These are phyloP conservation scores for Propsilocerus akamusi DNA, from an alignment of 1,140 invertebrate species.

Conservation along the genomic window DNA sequence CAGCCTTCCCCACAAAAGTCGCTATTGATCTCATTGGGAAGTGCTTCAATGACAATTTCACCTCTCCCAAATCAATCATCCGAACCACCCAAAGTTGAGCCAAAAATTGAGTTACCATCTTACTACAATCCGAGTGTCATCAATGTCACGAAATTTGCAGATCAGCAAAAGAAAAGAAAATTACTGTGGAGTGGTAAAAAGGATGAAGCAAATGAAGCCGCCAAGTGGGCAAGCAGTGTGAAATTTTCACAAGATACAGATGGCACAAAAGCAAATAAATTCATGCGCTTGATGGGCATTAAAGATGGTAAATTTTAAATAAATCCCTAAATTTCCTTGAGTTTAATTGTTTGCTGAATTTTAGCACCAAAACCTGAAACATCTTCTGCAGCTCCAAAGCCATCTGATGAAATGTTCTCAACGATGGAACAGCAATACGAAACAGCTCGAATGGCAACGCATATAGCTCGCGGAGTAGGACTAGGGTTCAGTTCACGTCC, in stretches of 20 bases:
- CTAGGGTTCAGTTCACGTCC: constrained; percentile 45
- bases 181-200: constrained; percentile 68
- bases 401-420: constrained; percentile 80
- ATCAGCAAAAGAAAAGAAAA: constrained; percentile 71
- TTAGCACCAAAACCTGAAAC: constrained; percentile 17
- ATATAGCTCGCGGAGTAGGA: constrained; percentile 83
- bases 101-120: too few species aligned
- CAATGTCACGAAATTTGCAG: constrained; percentile 65
- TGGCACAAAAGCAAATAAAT: constrained; percentile 82
- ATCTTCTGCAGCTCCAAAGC: constrained; percentile 42
- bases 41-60: neutral
- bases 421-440: constrained; percentile 90
- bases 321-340: neutral
- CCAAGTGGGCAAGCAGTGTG: constrained; percentile 64
- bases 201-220: constrained; percentile 27
- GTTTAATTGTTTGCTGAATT: neutral
- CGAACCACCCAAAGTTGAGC: constrained; percentile 13
- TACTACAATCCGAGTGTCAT: constrained; percentile 74
- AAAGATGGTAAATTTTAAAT: constrained; percentile 28
- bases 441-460: constrained; percentile 78
- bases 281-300: constrained; percentile 89
- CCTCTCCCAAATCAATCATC: neutral
- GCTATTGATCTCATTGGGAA: neutral
- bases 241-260: constrained; percentile 77
- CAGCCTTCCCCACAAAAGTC: neutral